Base-by-base conservation (phyloP, 2,113 vertebrate genomes). In the Odocoileus virginianus region DNA sequence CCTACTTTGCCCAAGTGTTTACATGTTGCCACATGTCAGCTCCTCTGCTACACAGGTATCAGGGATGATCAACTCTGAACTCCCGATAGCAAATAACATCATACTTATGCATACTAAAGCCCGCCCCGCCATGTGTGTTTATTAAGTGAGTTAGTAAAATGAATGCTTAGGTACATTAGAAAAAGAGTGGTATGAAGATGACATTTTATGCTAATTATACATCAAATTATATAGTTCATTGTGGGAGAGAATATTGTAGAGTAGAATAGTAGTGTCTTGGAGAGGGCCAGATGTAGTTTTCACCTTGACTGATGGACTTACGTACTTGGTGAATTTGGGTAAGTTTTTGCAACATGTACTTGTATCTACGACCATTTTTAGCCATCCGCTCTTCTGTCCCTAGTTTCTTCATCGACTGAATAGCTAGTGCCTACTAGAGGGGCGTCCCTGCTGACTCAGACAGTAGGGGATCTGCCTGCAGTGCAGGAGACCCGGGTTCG, bases 131-230 rank as follows among this genome's bases (percentile, higher is more conserved):
- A 3, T 19, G 52, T 3, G 1, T 81, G 71, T 45, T 78, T 93
- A 45, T 87, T 90, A 78, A 92, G 16, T n/a, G 45, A 33, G 15
- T 81, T 84, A 95, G 50, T 82, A 78, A 92, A 91, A 91, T 40
- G 85, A 36, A 57, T 85, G 30, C 28, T 57, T 57, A 45, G 12
- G 27, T 87, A 23, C 27, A 8, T 95, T 25, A 92, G 74, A 94
- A 95, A 61, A 36, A 84, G 28, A 11, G 14, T 67, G 25, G 2
- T 67, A 16, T 71, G 55, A 84, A 30, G 52, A 14, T 91, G 86
- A 33, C 43, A 83, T 78, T 57, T 74, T 45, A 27, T 93, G 28
- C 40, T 76, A 71, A 86, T 83, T n/a, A 28, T 83, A 27, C 54
- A 40, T 89, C 16, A 83, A 84, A 30, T 79, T 84, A 43, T 15